phyloP scores from a whole-genome alignment of 2,888 invertebrate species.

The Tipula unca region DNA sequence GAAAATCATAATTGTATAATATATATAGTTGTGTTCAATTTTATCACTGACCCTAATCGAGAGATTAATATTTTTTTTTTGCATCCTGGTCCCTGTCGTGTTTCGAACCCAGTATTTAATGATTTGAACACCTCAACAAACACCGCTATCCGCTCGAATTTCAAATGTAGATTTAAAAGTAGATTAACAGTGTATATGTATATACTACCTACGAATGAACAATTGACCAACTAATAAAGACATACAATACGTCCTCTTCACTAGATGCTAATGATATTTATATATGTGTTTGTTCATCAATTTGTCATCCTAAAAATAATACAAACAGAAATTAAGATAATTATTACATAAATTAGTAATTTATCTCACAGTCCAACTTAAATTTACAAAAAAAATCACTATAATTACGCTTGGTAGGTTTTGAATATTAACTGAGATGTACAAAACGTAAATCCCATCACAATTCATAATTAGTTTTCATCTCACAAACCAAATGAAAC shows the following conservation, averaged over 20 bases:
- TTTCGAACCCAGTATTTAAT: too few relatives aligned
- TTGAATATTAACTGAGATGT: background rate
- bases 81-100: too few relatives aligned
- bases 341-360: background rate
- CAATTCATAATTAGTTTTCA: background rate
- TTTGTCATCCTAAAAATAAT: background rate
- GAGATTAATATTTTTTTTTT: too few relatives aligned
- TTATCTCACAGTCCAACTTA: background rate
- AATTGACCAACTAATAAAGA: background rate
- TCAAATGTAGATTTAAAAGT: too few relatives aligned
- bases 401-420: background rate
- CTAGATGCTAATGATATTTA: background rate
- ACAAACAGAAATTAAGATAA: background rate
- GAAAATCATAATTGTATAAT: too few relatives aligned
- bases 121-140: too few relatives aligned
- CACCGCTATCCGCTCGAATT: too few relatives aligned
- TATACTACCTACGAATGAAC: background rate
- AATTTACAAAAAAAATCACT: background rate
- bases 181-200: background rate
- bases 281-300: background rate
- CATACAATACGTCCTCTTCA: background rate
- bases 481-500: background rate
- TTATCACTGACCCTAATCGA: too few relatives aligned
- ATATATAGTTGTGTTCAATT: too few relatives aligned
- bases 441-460: background rate